Evolutionary conservation across 2,797 vertebrate species (phyloP).

Genomic region (Urophycis tenuis): DNA sequence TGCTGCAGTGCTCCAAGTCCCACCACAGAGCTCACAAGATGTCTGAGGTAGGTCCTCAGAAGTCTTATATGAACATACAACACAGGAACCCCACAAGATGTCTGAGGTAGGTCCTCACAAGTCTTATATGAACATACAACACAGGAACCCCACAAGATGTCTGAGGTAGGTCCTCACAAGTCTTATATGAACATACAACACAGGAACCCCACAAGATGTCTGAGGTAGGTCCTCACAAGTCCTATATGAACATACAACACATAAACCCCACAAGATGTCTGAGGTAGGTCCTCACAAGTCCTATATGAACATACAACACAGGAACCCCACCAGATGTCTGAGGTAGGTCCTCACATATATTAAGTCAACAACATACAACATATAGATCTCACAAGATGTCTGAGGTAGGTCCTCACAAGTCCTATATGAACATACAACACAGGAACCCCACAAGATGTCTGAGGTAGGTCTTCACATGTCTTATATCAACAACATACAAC

Average conservation of each 20-base stretch:
- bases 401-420: not conserved
- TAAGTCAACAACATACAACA: not conserved
- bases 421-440: not conserved
- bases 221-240: not conserved
- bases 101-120: too few relatives aligned
- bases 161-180: not conserved
- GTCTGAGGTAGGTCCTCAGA: slow-evolving; percentile 79
- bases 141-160: not conserved
- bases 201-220: not conserved
- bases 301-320: not conserved
- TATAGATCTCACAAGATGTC: not conserved
- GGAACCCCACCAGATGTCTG: not conserved
- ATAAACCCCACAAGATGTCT: slow-evolving; percentile 59
- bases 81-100: too few relatives aligned
- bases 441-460: not conserved
- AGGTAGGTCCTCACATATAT: not conserved
- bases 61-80: too few relatives aligned
- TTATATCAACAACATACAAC: too few relatives aligned
- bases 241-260: not conserved
- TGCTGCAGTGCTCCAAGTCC: slow-evolving; percentile 92
- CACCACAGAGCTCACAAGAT: slow-evolving; percentile 86
- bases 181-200: not conserved
- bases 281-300: slow-evolving; percentile 73
- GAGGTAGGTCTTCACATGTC: not conserved
- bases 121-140: too few relatives aligned